Base-by-base conservation (phyloP, 2,113 vertebrate genomes). In the Austrofundulus limnaeus region DNA sequence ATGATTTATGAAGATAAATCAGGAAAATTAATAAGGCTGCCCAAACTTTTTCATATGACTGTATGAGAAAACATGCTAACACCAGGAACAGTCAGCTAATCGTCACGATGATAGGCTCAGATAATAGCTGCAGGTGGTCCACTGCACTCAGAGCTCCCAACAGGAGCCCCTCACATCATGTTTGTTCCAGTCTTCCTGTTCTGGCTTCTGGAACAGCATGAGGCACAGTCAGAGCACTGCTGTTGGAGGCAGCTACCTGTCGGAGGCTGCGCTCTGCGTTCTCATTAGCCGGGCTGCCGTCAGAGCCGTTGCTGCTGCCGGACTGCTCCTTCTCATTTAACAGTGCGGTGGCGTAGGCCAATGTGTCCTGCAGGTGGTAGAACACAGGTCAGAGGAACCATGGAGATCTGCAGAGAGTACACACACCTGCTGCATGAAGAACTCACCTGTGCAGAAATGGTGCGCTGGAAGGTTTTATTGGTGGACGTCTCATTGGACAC, bases 401-500 rank as follows among this genome's bases (percentile, higher is more conserved):
- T n/a, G n/a, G n/a, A n/a, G n/a, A n/a, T n/a, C n/a, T n/a, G n/a
- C n/a, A n/a, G n/a, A n/a, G n/a, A n/a, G n/a, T n/a, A 74, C 25
- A 80, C 11, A 68, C 1, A n/a, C 45, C 15, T 2, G 21, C n/a
- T 47, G 17, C 23, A 2, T 17, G 24, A 7, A 20, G 17, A 7
- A 31, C 43, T 24, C 21, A 98, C 97, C 97, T 99, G 97, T 87
- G 97, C 97, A 41, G 97, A 99, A 83, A 99, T 99, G 0, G 97
- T 99, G 53, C 97, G 94, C 89, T 99, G 97, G 90, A 99, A 99
- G 82, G 96, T 98, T 92, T 99, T 99, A 81, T 96, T 97, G 45
- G 97, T 99, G 61, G 97, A 99, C 0, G 97, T 99, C 90, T 99
- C 97, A 19, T 99, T 99, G 68, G 97, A 99, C 31, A 99, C 92